These are phyloP conservation scores for Lasiommata megera DNA, from an alignment of 2,888 invertebrate species.

Conservation along the genomic window DNA sequence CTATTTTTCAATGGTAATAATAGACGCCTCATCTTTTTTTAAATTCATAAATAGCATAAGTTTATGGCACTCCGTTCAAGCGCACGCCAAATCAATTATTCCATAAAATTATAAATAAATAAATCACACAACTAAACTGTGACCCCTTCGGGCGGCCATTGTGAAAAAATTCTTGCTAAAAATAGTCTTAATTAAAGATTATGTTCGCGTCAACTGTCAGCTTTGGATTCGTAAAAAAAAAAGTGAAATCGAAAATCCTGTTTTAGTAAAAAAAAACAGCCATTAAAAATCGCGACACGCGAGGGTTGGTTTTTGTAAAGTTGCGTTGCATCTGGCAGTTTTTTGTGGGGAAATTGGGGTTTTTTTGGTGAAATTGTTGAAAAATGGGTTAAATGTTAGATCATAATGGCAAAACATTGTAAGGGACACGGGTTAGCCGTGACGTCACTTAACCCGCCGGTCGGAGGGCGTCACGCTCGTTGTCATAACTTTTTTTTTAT, in stretches of 20 bases:
- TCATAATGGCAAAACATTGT: conserved; percentile 62
- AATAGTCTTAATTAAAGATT: conserved; percentile 79
- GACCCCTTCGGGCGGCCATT: conserved; percentile 36
- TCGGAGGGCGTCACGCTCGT: conserved; percentile 45
- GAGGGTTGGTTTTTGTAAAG: conserved; percentile 50
- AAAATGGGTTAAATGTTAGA: conserved; percentile 77
- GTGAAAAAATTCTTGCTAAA: conserved; percentile 54
- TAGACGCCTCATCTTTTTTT: too few species aligned
- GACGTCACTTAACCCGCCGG: conserved; percentile 54
- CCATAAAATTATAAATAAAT: conserved; percentile 61
- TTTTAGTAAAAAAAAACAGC: conserved; percentile 60
- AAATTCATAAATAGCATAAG: neutral
- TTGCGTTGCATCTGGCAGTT: conserved; percentile 68
- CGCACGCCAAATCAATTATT: conserved; percentile 36
- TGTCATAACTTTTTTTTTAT: conserved; percentile 26
- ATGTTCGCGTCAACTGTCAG: conserved; percentile 80
- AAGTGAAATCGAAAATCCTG: conserved; percentile 45
- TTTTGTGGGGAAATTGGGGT: conserved; percentile 50
- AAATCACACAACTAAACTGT: conserved; percentile 62
- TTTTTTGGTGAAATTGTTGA: conserved; percentile 64
- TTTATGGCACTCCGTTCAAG: conserved; percentile 6
- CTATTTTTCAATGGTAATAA: too few species aligned
- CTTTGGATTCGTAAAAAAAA: conserved; percentile 69
- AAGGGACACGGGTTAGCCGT: conserved; percentile 49
- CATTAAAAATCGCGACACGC: conserved; percentile 64